These are phyloP conservation scores for Lasioglossum albipes DNA, from an alignment of 1,140 invertebrate species.

Conservation along the genomic window DNA sequence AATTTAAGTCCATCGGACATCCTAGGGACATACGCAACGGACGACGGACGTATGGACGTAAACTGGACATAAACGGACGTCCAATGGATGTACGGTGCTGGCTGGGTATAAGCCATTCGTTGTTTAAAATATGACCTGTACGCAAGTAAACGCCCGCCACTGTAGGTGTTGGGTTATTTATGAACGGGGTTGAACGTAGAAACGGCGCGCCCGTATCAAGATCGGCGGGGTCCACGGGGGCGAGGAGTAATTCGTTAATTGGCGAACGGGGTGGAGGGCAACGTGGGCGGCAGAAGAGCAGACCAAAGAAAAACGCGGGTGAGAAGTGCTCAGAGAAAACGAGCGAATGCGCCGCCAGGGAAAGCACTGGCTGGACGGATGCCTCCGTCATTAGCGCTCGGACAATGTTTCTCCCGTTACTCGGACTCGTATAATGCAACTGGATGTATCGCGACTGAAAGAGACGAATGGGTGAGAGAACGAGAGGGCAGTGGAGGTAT, in stretches of 20 bases:
- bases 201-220: neutral
- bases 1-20: no score
- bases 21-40: no score
- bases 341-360: neutral
- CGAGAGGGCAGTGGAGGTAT: constrained; percentile 13
- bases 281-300: neutral
- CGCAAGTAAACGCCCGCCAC: no score
- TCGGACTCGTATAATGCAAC: constrained; percentile 50
- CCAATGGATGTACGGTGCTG: no score
- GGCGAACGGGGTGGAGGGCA: neutral
- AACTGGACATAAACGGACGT: no score
- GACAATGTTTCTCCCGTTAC: constrained; percentile 43
- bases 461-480: constrained; percentile 39
- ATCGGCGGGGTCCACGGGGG: neutral
- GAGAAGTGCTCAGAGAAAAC: neutral
- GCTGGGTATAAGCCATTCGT: no score
- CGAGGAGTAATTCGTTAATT: constrained; percentile 24
- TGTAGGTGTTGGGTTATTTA: no score
- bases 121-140: no score
- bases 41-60: no score
- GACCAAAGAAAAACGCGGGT: neutral
- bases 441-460: constrained; percentile 49
- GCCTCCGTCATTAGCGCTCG: constrained; percentile 53
- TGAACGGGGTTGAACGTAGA: no score
- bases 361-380: neutral